These are phyloP conservation scores for Sarcophaga variegata DNA, from an alignment of 2,888 invertebrate genomes.

Conservation along the genomic window DNA sequence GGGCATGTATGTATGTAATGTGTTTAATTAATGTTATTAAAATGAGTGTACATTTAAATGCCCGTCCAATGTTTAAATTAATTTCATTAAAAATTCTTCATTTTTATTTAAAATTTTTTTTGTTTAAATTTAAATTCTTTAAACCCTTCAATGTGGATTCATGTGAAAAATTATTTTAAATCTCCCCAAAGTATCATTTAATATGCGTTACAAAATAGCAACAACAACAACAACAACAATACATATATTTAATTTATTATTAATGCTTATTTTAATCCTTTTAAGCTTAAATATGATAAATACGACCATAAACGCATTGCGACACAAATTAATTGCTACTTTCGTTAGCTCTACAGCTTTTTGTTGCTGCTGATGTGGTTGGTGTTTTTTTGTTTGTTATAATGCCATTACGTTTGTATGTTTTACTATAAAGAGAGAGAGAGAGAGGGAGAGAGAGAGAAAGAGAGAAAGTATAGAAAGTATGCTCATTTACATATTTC, in stretches of 20 bases:
- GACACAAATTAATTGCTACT: slow-evolving; percentile 62
- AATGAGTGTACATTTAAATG: slow-evolving; percentile 1
- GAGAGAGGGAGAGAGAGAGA: too few relatives aligned
- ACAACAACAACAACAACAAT: background rate
- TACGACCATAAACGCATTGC: slow-evolving; percentile 54
- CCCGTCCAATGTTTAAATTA: background rate
- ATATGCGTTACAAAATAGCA: background rate
- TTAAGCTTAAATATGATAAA: slow-evolving; percentile 38
- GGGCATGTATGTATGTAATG: background rate
- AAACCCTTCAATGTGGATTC: background rate
- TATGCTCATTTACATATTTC: slow-evolving; percentile 17
- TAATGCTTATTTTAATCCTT: slow-evolving; percentile 26
- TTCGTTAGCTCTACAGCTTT: slow-evolving; percentile 2
- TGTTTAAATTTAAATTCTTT: background rate
- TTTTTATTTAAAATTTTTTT: slow-evolving; percentile 6
- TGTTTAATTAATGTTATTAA: slow-evolving; percentile 5
- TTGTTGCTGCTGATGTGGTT: background rate
- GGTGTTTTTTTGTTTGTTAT: background rate
- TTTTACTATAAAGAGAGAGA: too few relatives aligned
- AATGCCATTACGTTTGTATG: too few relatives aligned
- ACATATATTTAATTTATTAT: background rate
- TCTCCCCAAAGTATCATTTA: background rate
- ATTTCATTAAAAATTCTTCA: background rate
- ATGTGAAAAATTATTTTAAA: background rate
- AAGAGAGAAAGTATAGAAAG: slow-evolving; percentile 26